Evolutionary conservation across 2,113 vertebrate species (phyloP).

Genomic region (Turnix velox): DNA sequence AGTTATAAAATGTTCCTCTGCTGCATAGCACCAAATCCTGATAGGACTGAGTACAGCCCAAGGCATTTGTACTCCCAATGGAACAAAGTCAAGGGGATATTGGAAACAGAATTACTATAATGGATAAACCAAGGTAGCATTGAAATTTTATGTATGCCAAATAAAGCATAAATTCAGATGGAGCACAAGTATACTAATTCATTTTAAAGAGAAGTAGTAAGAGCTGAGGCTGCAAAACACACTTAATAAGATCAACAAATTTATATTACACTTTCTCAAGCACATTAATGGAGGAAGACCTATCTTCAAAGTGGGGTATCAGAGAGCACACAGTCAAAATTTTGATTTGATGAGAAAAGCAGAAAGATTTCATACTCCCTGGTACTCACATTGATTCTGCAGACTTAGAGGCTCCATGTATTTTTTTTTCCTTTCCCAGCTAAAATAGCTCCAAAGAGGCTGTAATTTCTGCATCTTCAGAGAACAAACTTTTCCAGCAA

Average conservation of each 20-base stretch:
- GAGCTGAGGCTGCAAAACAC: background rate
- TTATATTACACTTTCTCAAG: background rate
- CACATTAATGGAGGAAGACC: background rate
- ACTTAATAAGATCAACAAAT: background rate
- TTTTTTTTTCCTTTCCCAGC: background rate
- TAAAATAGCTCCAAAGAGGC: background rate
- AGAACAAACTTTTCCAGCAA: fast-evolving
- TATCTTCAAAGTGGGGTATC: background rate
- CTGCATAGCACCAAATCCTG: background rate
- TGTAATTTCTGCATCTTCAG: background rate
- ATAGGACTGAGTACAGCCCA: background rate
- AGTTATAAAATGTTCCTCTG: background rate
- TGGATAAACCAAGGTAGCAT: background rate
- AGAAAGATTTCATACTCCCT: background rate
- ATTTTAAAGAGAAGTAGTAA: background rate
- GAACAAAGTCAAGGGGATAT: background rate
- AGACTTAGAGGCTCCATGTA: fast-evolving
- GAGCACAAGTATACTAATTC: background rate
- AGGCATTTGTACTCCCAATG: background rate
- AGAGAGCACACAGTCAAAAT: background rate
- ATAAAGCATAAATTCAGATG: background rate
- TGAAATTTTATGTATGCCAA: background rate
- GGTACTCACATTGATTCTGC: background rate
- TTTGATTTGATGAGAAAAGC: background rate
- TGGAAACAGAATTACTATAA: conserved; percentile 8